phyloP scores from a whole-genome alignment of 2,113 vertebrate genomes.

The Lipotes vexillifer region DNA sequence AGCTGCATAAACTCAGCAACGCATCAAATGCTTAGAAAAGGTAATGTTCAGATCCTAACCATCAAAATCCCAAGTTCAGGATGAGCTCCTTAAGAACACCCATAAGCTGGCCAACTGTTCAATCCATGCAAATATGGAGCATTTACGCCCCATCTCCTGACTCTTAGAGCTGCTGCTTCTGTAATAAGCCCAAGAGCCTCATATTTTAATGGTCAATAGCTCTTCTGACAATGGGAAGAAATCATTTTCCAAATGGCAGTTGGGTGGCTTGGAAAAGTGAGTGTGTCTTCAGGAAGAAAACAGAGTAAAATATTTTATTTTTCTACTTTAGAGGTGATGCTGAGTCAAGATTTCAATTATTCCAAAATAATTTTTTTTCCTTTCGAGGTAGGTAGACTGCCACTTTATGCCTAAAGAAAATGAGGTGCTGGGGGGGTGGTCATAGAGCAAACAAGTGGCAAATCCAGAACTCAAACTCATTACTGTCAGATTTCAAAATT shows the following conservation, averaged over 20 bases:
- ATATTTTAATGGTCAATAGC: neutral
- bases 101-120: neutral
- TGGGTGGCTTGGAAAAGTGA: neutral
- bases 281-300: neutral
- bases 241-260: neutral
- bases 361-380: neutral
- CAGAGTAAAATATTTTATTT: neutral
- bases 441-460: neutral
- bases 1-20: neutral
- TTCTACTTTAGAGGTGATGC: neutral
- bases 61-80: neutral
- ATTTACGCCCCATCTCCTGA: neutral
- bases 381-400: neutral
- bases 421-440: neutral
- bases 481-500: neutral
- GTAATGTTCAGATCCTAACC: neutral
- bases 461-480: neutral
- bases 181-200: neutral
- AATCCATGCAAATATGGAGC: neutral
- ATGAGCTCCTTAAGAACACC: neutral
- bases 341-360: neutral
- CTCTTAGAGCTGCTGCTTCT: neutral
- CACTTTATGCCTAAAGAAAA: neutral
- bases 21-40: neutral
- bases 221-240: neutral